Base-by-base conservation (phyloP, 2,797 vertebrate genomes). In the Melanotaenia trifasciata region DNA sequence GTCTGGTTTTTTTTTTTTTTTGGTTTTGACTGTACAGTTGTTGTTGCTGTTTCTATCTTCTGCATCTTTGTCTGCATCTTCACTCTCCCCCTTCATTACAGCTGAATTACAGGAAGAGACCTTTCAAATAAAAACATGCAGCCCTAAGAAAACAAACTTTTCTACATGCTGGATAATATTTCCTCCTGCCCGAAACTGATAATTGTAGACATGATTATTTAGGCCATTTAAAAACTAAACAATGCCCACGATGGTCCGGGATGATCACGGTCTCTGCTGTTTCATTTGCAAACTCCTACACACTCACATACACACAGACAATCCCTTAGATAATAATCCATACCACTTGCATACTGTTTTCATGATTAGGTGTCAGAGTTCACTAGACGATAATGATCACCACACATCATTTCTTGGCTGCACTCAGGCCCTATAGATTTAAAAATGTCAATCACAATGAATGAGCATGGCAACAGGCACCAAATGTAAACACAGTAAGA, bases 301-400 rank as follows among this genome's bases (percentile, higher is more conserved):
- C 51, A 67, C 3, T 58, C 26, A 45, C 22, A 43, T 8, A 74
- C 40, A 62, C 60, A 69, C 64, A 0, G 1, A 72, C 74, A 76
- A 61, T 35, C 67, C 36, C 72, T 53, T 32, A 64, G 70, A 79
- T 78, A 82, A 88, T 87, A 80, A 81, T 74, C 69, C 61, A 61
- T 22, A 33, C 74, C 65, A 38, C 82, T 80, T 63, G 64, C 79
- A 66, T 80, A 57, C 83, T 87, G 83, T 87, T 88, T 72, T 54
- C 67, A 79, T 82, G 90, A 86, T 87, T 80, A 71, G 79, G 70
- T 56, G 87, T 86, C 81, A 83, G 16, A 80, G 83, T 79, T 86
- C 83, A 72, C 67, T 2, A 8, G 66, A 78, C 13, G 57, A 51
- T 88, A 83, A 88, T 77, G 83, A 84, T 10, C 80, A 65, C 18